Conservation (phyloP, 2,888 invertebrate species). For the Drosophila kambysellisi region DNA sequence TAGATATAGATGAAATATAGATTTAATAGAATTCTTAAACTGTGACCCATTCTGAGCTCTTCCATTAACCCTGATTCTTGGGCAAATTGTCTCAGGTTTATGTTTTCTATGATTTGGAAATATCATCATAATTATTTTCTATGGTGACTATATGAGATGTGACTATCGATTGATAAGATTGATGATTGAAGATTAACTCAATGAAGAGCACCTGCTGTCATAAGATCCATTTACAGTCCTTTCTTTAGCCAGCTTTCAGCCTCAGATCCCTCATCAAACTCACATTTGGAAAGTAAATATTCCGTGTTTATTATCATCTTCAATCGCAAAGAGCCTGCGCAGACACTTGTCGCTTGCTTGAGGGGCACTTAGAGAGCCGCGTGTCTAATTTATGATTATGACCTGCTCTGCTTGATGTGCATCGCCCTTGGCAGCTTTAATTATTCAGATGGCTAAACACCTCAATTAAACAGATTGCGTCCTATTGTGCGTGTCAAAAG, state of each 20-base stretch:
- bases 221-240: background rate
- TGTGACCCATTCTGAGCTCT: background rate
- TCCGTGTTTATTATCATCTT: background rate
- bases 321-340: slow-evolving; percentile 12
- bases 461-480: slow-evolving; percentile 76
- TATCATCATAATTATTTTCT: background rate
- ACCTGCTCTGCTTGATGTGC: slow-evolving; percentile 56
- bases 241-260: background rate
- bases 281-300: background rate
- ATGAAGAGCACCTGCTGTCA: background rate
- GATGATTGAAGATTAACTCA: background rate
- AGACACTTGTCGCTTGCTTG: slow-evolving; percentile 43
- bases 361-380: slow-evolving; percentile 54
- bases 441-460: slow-evolving; percentile 75
- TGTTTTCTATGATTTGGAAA: background rate
- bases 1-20: background rate
- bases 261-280: background rate
- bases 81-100: background rate
- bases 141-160: background rate
- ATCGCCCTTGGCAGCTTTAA: slow-evolving; percentile 46
- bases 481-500: slow-evolving; percentile 62
- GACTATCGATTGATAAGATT: too few relatives aligned
- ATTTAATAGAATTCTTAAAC: background rate
- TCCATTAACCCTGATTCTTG: background rate
- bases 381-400: slow-evolving; percentile 76